Base-by-base conservation (phyloP, 2,797 vertebrate genomes). In the Chrysocyon brachyurus region DNA sequence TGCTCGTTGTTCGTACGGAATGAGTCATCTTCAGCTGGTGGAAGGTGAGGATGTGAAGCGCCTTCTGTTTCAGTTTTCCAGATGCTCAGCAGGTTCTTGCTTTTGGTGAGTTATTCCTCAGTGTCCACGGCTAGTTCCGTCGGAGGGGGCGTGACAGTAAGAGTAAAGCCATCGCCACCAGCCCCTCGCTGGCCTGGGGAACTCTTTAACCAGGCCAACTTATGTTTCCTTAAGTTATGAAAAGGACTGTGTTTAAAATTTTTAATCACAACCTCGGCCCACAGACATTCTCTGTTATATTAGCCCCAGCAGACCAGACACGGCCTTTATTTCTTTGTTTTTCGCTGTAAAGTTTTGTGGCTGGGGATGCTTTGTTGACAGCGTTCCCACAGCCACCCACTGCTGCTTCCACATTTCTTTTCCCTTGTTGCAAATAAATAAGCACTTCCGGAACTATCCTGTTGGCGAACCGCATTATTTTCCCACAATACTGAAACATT, bases 11-110 rank as follows among this genome's bases (percentile, higher is more conserved):
- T 92, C 49, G 68, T 94, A 89, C 0, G 63, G 70, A 59, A 40
- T 97, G 97, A 97, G 96, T 97, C 93, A 94, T 96, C 94, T 97
- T 97, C 68, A 87, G 92, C 94, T 90, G 95, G 81, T 92, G 88
- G 95, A 84, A 72, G 95, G 97, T 92, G 96, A 97, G 59, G 92
- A 49, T 81, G 78, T 64, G 64, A 68, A 70, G 82, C 24, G 78
- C 94, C 61, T 88, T 72, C 73, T 95, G 91, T 92, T 61, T 96
- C 33, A 87, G 83, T 96, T 94, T 94, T 70, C 89, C 92, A 94
- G 90, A 86, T 91, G 91, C 72, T 89, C 49, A 81, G 68, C 82
- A 66, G 26, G 26, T 57, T 75, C 54, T 87, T 84, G 73, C 8
- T 12, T n/a, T 93, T 79, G 85, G 57, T 66, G 19, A 92, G 64